These are phyloP conservation scores for Oxyteleia sp. DNA, from an alignment of 2,888 invertebrate genomes.

Conservation along the genomic window DNA sequence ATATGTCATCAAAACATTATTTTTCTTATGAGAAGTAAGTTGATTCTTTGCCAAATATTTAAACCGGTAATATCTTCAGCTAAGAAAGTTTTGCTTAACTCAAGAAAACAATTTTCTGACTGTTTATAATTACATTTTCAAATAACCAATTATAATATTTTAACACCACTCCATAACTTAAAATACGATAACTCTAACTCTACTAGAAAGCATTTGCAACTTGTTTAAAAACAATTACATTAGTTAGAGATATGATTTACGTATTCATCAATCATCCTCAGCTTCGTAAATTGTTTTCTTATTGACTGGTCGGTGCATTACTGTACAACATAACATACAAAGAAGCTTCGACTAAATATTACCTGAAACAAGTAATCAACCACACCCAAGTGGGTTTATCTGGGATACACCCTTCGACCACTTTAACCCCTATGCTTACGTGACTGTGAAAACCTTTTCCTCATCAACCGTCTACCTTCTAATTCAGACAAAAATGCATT, in stretches of 20 bases:
- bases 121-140: no score
- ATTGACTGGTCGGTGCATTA: slow-evolving; percentile 27
- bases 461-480: slow-evolving; percentile 7
- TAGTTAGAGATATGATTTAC: neutral
- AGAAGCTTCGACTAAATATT: slow-evolving; percentile 46
- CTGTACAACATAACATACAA: slow-evolving; percentile 11
- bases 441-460: slow-evolving; percentile 35
- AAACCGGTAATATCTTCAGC: no score
- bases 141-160: no score
- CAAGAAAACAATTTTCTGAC: no score
- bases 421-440: slow-evolving; percentile 45
- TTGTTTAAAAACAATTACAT: slow-evolving; percentile 2
- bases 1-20: no score
- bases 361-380: slow-evolving; percentile 67
- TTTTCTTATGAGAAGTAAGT: no score
- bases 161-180: no score
- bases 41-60: no score
- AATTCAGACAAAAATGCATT: slow-evolving; percentile 9
- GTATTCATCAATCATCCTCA: neutral
- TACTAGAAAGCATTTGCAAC: no score
- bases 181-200: no score
- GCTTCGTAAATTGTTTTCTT: slow-evolving; percentile 21
- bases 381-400: slow-evolving; percentile 64
- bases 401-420: slow-evolving; percentile 63
- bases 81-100: no score